Percentiles rank a stretch among this genome's conserved stretches.
phyloP scores from a whole-genome alignment of 2,113 vertebrate species.

The Rallus limicola region DNA sequence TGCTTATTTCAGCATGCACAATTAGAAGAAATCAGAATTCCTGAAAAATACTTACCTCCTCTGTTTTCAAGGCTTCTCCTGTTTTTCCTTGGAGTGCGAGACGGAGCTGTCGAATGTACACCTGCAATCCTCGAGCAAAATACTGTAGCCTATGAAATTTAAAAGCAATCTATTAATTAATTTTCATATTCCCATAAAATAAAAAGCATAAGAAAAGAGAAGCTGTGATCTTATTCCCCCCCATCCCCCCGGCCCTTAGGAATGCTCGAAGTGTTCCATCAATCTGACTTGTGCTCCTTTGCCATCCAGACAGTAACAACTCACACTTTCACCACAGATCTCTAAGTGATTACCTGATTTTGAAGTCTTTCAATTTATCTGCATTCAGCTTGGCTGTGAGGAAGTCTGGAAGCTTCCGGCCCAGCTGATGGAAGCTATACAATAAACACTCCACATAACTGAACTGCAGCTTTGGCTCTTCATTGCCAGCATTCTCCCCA shows the following conservation, averaged over 20 bases:
- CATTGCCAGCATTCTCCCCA: conserved; percentile 88
- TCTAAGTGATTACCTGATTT: conserved; percentile 85
- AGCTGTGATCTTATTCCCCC: neutral
- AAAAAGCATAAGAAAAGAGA: neutral
- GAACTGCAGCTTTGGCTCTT: conserved; percentile 97
- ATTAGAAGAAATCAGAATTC: neutral
- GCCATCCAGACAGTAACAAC: neutral
- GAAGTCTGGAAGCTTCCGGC: conserved; percentile 95
- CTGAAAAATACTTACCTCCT: conserved; percentile 82
- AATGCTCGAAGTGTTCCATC: neutral
- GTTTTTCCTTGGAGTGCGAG: conserved; percentile 97
- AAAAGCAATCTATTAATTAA: neutral
- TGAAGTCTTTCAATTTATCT: conserved; percentile 96
- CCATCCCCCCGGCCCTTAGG: neutral
- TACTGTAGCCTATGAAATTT: conserved; percentile 88
- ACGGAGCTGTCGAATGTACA: conserved; percentile 95
- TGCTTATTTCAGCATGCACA: neutral
- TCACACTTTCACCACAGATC: neutral
- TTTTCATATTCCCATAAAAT: neutral
- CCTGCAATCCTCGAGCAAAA: conserved; percentile 95
- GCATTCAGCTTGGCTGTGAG: conserved; percentile 93
- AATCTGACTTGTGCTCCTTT: neutral
- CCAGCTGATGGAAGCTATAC: conserved; percentile 95
- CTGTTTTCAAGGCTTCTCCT: conserved; percentile 97
- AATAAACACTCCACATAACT: conserved; percentile 97